Evolutionary conservation across 1,140 invertebrate genomes (phyloP).

Genomic region (Ptiloglossa arizonensis): DNA sequence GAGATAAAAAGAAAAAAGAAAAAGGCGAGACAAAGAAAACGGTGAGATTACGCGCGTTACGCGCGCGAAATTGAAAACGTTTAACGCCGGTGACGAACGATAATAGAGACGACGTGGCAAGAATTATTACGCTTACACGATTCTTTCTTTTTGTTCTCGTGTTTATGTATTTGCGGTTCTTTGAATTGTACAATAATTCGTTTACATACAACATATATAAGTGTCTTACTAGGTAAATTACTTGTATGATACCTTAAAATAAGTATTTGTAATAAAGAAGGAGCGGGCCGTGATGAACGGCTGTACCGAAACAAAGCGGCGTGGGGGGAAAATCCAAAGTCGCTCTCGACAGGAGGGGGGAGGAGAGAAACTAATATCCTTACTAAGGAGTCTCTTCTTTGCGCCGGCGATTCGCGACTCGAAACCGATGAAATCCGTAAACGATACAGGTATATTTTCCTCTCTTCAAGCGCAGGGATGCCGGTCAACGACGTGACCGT

Average conservation of each 20-base stretch:
- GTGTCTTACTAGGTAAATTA: constrained; percentile 59
- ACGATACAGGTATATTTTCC: not conserved
- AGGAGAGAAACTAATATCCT: constrained; percentile 11
- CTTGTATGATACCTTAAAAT: constrained; percentile 52
- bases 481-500: not conserved
- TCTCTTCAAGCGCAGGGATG: not conserved
- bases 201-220: constrained; percentile 66
- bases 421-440: constrained; percentile 12
- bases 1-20: constrained; percentile 17
- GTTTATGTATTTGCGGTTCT: constrained; percentile 58
- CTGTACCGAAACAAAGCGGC: constrained; percentile 22
- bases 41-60: too few species aligned
- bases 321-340: constrained; percentile 11
- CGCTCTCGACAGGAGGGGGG: constrained; percentile 5
- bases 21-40: too few species aligned
- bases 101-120: too few species aligned
- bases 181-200: constrained; percentile 64
- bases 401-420: constrained; percentile 11
- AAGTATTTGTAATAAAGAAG: constrained; percentile 46
- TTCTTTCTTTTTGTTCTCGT: constrained; percentile 23
- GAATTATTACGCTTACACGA: too few species aligned
- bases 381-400: constrained; percentile 26
- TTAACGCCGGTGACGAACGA: too few species aligned
- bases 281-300: constrained; percentile 13
- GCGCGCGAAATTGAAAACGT: too few species aligned